A percentile compares a stretch with the other conserved stretches of the same genome.
phyloP scores from a whole-genome alignment of 1,140 invertebrate genomes.

The Papilio helenus region DNA sequence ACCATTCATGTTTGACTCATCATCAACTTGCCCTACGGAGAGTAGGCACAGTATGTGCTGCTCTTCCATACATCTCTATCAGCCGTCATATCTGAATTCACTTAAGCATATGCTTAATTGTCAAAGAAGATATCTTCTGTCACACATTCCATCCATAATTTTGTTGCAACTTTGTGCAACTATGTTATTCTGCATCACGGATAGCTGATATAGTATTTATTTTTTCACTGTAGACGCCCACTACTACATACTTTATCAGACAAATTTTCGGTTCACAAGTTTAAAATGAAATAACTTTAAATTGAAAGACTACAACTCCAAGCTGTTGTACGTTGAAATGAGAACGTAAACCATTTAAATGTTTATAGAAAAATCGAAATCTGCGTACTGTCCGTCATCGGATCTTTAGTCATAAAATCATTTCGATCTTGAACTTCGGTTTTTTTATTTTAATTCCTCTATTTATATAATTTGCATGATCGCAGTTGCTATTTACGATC shows the following conservation, averaged over 20 bases:
- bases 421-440: slow-evolving; percentile 21
- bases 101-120: too few species aligned
- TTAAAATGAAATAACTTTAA: neutral
- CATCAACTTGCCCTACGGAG: too few species aligned
- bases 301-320: neutral
- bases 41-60: too few species aligned
- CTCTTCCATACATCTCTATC: too few species aligned
- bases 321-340: neutral
- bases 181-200: too few species aligned
- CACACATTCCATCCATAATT: too few species aligned
- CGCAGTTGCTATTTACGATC: neutral
- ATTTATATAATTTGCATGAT: slow-evolving; percentile 2
- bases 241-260: neutral
- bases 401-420: slow-evolving; percentile 24
- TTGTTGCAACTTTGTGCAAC: too few species aligned
- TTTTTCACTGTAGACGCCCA: too few species aligned
- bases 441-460: slow-evolving; percentile 27
- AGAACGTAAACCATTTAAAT: slow-evolving; percentile 16
- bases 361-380: slow-evolving; percentile 1
- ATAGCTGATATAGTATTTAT: too few species aligned
- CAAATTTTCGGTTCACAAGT: neutral
- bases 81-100: too few species aligned
- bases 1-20: too few species aligned
- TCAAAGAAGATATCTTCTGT: too few species aligned
- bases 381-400: slow-evolving; percentile 25